These are phyloP conservation scores for Lucifuga dentata DNA, from an alignment of 2,113 vertebrate species.

Conservation along the genomic window DNA sequence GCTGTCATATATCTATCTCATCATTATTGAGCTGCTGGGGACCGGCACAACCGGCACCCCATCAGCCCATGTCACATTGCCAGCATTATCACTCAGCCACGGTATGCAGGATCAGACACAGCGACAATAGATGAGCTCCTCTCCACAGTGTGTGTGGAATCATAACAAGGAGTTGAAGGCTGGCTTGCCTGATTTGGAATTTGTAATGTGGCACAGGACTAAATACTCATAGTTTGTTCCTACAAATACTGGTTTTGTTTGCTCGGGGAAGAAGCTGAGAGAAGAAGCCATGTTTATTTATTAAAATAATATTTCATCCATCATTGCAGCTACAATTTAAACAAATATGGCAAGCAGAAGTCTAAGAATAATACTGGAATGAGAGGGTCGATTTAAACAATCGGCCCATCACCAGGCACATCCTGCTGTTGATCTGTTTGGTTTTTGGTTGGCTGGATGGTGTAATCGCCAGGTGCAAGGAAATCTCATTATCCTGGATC, in stretches of 20 bases:
- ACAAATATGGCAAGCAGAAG: constrained; percentile 22
- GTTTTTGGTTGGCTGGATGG: constrained; percentile 76
- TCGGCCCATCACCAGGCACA: constrained; percentile 50
- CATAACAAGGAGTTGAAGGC: constrained; percentile 13
- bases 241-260: too few relatives aligned
- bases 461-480: constrained; percentile 78
- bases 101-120: constrained; percentile 28
- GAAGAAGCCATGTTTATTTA: too few relatives aligned
- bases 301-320: too few relatives aligned
- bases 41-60: constrained; percentile 48
- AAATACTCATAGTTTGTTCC: too few relatives aligned
- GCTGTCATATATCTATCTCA: constrained; percentile 80
- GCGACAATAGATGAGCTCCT: constrained; percentile 42
- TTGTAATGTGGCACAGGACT: too few relatives aligned
- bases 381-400: constrained; percentile 52
- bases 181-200: constrained; percentile 5
- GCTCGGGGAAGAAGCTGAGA: too few relatives aligned
- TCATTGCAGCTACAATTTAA: too few relatives aligned
- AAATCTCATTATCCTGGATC: constrained; percentile 80
- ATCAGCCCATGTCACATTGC: constrained; percentile 61
- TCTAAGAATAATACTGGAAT: constrained; percentile 64
- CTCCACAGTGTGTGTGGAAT: constrained; percentile 44
- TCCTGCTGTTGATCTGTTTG: constrained; percentile 66
- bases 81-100: constrained; percentile 38
- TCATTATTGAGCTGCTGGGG: constrained; percentile 76